Evolutionary conservation across 1,140 invertebrate genomes (phyloP), one percentile per base, ranked within the genome.

Genomic region (Drosophila biarmipes): DNA sequence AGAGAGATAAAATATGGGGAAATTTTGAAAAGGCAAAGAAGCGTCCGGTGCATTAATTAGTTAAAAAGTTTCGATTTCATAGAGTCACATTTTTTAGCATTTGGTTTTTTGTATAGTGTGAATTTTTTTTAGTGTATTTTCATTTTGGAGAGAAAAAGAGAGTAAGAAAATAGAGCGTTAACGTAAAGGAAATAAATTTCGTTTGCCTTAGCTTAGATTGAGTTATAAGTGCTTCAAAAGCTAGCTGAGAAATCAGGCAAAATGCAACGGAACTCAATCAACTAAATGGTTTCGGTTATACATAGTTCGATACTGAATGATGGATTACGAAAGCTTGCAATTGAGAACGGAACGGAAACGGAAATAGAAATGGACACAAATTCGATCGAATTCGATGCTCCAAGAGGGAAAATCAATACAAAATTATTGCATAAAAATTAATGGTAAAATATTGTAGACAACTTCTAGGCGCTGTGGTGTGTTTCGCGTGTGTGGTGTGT

Each of bases 231-330:
- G 71, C 49, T 66, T 74, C 34, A 66, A 68, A 67, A 71, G 66
- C 74, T 59, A 87, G 59, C 45, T 53, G 19, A 58, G 31, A 77
- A 85, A 86, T 67, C 77, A 85, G 80, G 78, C 82, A 86, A 78
- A 87, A 87, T 87, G 82, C 82, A 87, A 73, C 58, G 46, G 34
- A 85, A 80, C 51, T 45, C 37, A 74, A 78, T 54, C 27, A 74
- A 87, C 48, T 59, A 74, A 80, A 87, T 80, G 45, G 35, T 56
- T 69, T 62, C 48, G 31, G 55, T 58, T 62, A 66, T 54, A 61
- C 31, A 86, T 81, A 54, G 53, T 86, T 69, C 31, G 42, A 76
- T 71, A 80, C 42, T 68, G 63, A 29, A 68, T 69, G 66, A 69
- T 69, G 64, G 34, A 46, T 73, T 53, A 68, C 61, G 58, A 57